Percentiles rank a stretch among this genome's conserved stretches.
phyloP scores from a whole-genome alignment of 2,888 invertebrate genomes.

The Orgyia antiqua region DNA sequence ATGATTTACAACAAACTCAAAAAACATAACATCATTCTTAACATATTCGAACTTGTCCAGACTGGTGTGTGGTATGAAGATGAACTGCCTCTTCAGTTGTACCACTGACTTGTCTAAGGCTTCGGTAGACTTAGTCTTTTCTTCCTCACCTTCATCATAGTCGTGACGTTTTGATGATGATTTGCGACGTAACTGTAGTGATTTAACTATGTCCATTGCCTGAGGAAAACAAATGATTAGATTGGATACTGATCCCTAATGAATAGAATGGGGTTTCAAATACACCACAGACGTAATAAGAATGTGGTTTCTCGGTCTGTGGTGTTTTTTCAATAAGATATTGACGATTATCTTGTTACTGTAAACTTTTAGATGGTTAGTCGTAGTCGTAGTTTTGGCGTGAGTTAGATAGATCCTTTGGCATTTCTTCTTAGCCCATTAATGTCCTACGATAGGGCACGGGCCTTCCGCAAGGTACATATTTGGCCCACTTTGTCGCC shows the following conservation, averaged over 20 bases:
- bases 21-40: slow-evolving; percentile 79
- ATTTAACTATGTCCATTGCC: slow-evolving; percentile 81
- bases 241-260: too few species aligned
- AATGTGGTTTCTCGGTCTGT: too few species aligned
- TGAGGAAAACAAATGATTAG: slow-evolving; percentile 27
- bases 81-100: slow-evolving; percentile 73
- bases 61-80: slow-evolving; percentile 82
- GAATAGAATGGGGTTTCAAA: background rate
- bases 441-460: too few species aligned
- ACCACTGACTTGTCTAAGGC: slow-evolving; percentile 50
- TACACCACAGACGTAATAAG: too few species aligned
- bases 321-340: too few species aligned
- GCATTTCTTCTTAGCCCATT: too few species aligned
- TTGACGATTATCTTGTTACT: too few species aligned
- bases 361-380: too few species aligned
- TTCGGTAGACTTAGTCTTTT: slow-evolving; percentile 45
- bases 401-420: too few species aligned
- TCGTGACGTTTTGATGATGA: slow-evolving; percentile 60
- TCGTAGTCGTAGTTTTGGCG: too few species aligned
- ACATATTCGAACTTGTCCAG: slow-evolving; percentile 79
- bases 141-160: slow-evolving; percentile 46
- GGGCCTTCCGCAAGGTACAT: too few species aligned
- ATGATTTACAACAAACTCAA: slow-evolving; percentile 74
- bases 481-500: too few species aligned
- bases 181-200: slow-evolving; percentile 68